Conservation (phyloP, 2,888 invertebrate genomes). For the Auanema sp. region DNA sequence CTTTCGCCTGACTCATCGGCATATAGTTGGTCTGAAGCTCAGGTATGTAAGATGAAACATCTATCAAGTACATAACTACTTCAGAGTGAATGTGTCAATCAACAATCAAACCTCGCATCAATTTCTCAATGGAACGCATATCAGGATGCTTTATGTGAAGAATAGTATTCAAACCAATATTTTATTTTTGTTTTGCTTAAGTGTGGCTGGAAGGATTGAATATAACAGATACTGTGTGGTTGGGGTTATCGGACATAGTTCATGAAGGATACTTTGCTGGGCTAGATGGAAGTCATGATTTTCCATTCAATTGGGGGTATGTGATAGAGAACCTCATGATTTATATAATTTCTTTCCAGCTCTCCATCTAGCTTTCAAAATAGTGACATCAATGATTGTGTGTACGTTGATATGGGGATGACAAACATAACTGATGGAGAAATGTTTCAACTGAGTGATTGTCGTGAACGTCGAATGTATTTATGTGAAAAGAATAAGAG, state of each 20-base stretch:
- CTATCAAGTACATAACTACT: neutral
- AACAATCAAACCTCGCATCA: conserved; percentile 15
- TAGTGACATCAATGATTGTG: conserved; percentile 21
- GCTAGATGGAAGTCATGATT: too few species aligned
- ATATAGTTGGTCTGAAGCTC: conserved; percentile 15
- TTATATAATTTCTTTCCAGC: too few species aligned
- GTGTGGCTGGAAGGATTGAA: neutral
- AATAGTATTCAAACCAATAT: neutral
- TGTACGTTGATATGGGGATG: conserved; percentile 22
- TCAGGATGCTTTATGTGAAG: conserved; percentile 10
- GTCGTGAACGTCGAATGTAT: too few species aligned
- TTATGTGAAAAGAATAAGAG: too few species aligned
- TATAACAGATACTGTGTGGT: neutral
- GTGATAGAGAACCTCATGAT: too few species aligned
- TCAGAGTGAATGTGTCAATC: conserved; percentile 17
- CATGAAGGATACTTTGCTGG: too few species aligned
- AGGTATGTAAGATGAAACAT: conserved; percentile 3
- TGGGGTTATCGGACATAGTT: too few species aligned
- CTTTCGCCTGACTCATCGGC: conserved; percentile 7
- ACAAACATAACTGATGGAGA: conserved; percentile 18
- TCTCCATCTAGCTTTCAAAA: neutral
- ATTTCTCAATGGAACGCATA: conserved; percentile 11
- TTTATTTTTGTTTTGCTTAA: neutral
- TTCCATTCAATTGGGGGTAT: too few species aligned
- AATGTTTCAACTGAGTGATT: conserved; percentile 3